Evolutionary conservation across 2,888 invertebrate genomes (phyloP), one percentile per base, ranked within the genome.

Genomic region (Mythimna ferrago): DNA sequence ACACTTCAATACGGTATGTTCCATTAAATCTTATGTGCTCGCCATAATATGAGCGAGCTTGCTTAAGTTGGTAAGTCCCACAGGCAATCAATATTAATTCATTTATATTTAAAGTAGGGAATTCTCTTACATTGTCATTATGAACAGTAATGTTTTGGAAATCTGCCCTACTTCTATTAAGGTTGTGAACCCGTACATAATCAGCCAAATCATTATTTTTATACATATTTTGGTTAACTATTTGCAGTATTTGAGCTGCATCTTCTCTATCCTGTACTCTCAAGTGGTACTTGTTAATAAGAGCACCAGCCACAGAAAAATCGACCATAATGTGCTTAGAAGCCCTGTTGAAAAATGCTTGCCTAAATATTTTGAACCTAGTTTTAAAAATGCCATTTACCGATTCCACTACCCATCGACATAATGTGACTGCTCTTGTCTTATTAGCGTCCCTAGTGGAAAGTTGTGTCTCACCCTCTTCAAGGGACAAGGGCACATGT

Each of bases 21-120:
- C 71, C 66, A 41, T 71, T 65, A 65, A 71, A 65, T 71, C 64
- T 19, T 11, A 64, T 71, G 53, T 65, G 65, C 65, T 71, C 71
- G 6, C 70, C 64, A 64, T 61, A 69, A 32, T 62, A 62, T 26
- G 68, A 69, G 61, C 61, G 54, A 54, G 69, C 63, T 70, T 70
- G 70, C 19, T 63, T 63, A 16, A 70, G 44, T 41, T 70, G 63
- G 19, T 61, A 61, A 38, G 51, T 68, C 19, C 68, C 68, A 41
- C 70, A 56, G 4, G 63, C 70, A 63, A 70, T 63, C 69, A 63
- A 4, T 56, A 70, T 70, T 56, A 63, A 63, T 6, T 70, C 63
- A 2, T 16, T 68, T 2, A 19, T 9, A 69, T 54, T 69, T 62
- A 69, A 41, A 5, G 0, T 0, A 26, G 68, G 68, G 41, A 69